Conservation (phyloP, 2,888 invertebrate genomes). For the Euphydryas editha region DNA sequence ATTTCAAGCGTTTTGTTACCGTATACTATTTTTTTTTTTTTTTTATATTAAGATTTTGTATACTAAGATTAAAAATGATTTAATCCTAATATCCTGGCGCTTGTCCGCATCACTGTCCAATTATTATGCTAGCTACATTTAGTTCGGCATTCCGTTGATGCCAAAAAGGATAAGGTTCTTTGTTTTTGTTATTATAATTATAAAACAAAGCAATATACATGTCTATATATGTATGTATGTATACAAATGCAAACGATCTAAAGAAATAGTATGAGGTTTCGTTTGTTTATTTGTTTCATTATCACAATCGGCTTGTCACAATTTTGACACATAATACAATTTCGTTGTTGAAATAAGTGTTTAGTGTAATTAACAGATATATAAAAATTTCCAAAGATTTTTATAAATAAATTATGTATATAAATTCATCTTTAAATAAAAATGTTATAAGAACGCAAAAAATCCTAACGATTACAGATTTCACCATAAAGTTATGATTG, state of each 20-base stretch:
- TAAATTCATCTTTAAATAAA: no score
- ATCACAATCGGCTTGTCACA: background rate
- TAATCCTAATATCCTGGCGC: background rate
- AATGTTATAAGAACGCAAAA: no score
- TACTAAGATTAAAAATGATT: background rate
- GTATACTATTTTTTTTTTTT: background rate
- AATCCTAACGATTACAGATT: no score
- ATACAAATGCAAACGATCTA: background rate
- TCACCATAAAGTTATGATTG: background rate
- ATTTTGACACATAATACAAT: background rate
- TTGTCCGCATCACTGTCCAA: slow-evolving; percentile 9
- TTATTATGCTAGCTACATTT: slow-evolving; percentile 33
- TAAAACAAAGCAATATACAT: background rate
- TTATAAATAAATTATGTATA: no score
- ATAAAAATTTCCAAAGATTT: no score
- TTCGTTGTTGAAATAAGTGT: background rate
- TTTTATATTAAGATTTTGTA: background rate
- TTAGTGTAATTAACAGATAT: background rate
- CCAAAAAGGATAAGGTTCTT: slow-evolving; percentile 32
- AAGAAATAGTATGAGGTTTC: background rate
- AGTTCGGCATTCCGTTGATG: slow-evolving; percentile 21
- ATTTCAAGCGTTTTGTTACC: no score
- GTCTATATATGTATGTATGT: background rate
- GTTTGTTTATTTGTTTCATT: background rate
- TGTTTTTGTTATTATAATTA: slow-evolving; percentile 29